Conservation (phyloP, 2,113 vertebrate genomes). For the Siniperca chuatsi region DNA sequence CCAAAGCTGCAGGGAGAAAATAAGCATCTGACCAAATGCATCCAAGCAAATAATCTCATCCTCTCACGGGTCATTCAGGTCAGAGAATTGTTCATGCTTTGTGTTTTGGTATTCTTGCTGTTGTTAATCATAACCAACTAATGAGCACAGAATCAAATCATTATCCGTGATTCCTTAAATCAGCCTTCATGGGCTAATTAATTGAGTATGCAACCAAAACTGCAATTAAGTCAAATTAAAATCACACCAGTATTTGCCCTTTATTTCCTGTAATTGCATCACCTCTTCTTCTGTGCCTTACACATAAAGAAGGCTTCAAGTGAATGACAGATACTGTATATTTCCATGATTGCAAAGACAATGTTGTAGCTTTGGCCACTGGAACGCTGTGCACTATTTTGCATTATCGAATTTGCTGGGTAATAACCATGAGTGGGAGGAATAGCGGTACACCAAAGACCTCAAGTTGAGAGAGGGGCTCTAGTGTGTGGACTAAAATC, state of each 20-base stretch:
- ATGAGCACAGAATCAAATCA: conserved; percentile 48
- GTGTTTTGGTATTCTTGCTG: conserved; percentile 69
- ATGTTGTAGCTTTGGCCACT: conserved; percentile 26
- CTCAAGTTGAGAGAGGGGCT: conserved; percentile 2
- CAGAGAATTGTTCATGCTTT: conserved; percentile 66
- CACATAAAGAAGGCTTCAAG: conserved; percentile 6
- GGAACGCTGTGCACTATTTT: conserved; percentile 6
- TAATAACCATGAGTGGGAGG: conserved; percentile 17
- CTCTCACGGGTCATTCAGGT: conserved; percentile 11
- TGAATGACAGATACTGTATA: conserved; percentile 16
- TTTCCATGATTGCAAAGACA: conserved; percentile 28
- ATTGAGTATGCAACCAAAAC: conserved; percentile 55
- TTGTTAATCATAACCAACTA: conserved; percentile 62
- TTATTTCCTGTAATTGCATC: conserved; percentile 59
- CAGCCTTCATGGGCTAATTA: conserved; percentile 24
- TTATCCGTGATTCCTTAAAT: conserved; percentile 64
- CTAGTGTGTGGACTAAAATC: background rate
- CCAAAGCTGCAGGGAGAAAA: background rate
- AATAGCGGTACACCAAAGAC: background rate
- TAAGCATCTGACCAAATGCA: background rate
- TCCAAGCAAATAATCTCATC: background rate
- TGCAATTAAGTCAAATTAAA: conserved; percentile 43
- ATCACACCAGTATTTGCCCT: conserved; percentile 39
- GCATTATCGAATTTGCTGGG: conserved; percentile 22
- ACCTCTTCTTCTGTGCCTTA: conserved; percentile 7